Evolutionary conservation across 2,113 vertebrate genomes (phyloP), one percentile per base, ranked within the genome.

Genomic region (Calidris pygmaea): DNA sequence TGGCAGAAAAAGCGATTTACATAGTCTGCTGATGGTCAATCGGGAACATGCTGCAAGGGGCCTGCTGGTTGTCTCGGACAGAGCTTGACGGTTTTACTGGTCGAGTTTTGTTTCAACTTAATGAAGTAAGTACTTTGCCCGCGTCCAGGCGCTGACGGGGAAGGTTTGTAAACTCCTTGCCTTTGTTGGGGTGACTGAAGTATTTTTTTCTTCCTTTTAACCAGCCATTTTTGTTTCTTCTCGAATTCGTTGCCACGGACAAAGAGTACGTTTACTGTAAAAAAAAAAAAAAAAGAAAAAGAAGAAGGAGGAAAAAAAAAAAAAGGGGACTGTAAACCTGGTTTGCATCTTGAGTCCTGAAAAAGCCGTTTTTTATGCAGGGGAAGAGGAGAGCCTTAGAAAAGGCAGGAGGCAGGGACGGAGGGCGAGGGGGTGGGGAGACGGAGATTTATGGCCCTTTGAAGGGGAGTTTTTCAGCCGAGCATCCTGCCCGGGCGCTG

Each of bases 121-220:
- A 96, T 95, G 94, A 96, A 97, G 88, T 95, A 95, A 97, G 81
- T 74, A 79, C 93, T 96, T 90, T 86, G 87, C 89, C 90, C 72
- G 85, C 5, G 0, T 76, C 76, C 90, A 79, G 94, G 74, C 90
- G 0, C 89, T 87, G 91, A 65, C 7, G 10, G 90, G 76, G 74
- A 96, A 96, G 94, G 89, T 96, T 95, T 93, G 93, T 96, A 95
- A 94, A 93, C 93, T 93, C 94, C 92, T 97, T 59, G 90, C 93
- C 89, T 97, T 96, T 96, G 87, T 96, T 96, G 87, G 93, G 78
- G 86, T 96, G 93, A 97, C 93, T 95, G 91, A 95, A 97, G 83
- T 60, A 35, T 91, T 93, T 97, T 96, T 97, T 91, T 91, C 85
- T 89, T 91, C 82, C 75, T 96, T 96, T 93, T 73, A 95, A 73